phyloP scores from a whole-genome alignment of 2,888 invertebrate genomes.

The Agyllia agylla region DNA sequence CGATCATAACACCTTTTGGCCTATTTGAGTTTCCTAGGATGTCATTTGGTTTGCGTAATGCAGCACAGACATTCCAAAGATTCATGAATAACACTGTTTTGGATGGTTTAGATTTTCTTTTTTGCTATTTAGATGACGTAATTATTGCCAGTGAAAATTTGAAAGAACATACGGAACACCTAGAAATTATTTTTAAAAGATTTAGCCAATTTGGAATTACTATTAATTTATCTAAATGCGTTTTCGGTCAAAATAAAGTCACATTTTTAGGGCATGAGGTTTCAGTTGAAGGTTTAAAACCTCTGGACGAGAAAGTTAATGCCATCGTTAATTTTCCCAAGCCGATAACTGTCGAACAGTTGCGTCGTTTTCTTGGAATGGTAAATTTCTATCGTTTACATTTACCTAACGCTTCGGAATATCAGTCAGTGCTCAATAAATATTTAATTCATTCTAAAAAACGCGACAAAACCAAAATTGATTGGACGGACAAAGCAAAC shows the following conservation, averaged over 20 bases:
- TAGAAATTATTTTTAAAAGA: constrained; percentile 22
- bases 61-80: constrained; percentile 16
- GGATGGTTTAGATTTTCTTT: constrained; percentile 37
- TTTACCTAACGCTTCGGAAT: constrained; percentile 30
- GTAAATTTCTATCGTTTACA: constrained; percentile 66
- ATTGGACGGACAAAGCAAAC: not conserved
- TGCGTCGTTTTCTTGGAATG: constrained; percentile 74
- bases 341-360: constrained; percentile 14
- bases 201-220: constrained; percentile 17
- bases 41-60: constrained; percentile 4
- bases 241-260: not conserved
- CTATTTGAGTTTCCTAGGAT: not conserved
- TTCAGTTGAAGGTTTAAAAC: not conserved
- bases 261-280: constrained; percentile 34
- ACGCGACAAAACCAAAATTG: not conserved
- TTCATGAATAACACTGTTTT: constrained; percentile 20
- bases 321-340: not conserved
- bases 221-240: constrained; percentile 35
- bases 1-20: constrained; percentile 6
- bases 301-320: not conserved
- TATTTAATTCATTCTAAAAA: not conserved
- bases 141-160: not conserved
- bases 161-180: constrained; percentile 8
- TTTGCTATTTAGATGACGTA: constrained; percentile 10
- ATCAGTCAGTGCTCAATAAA: not conserved